A percentile compares a stretch with the other conserved stretches of the same genome.
Conservation (phyloP, 2,797 vertebrate species). For the Borostomias antarcticus region DNA sequence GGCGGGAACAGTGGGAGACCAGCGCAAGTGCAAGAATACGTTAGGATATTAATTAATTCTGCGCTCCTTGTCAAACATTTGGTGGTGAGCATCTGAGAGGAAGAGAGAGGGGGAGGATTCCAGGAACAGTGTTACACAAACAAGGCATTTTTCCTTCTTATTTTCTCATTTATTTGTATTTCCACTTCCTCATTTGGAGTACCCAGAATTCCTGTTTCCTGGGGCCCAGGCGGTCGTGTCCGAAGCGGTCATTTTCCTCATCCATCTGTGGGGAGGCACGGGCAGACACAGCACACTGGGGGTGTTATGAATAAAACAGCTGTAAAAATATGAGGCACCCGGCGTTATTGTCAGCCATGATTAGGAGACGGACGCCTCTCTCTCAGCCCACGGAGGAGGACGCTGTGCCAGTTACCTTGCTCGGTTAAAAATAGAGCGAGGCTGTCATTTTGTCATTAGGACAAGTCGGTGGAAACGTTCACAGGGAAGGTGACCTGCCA, state of each 20-base stretch:
- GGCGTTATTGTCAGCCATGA: conserved; percentile 9
- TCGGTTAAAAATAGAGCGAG: no score
- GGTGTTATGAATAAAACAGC: conserved; percentile 1
- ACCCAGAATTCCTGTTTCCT: conserved; percentile 4
- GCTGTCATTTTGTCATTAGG: no score
- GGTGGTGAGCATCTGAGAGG: conserved; percentile 13
- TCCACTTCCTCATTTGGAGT: conserved; percentile 4
- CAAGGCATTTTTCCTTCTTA: background rate
- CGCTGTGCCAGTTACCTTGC: background rate
- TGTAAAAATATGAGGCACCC: conserved; percentile 17
- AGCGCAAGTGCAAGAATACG: conserved; percentile 47
- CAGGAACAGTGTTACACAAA: background rate
- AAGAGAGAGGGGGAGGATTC: background rate
- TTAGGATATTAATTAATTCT: conserved; percentile 69
- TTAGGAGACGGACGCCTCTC: background rate
- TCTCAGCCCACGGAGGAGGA: no score
- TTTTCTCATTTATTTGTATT: conserved; percentile 8
- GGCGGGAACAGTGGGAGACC: conserved; percentile 53
- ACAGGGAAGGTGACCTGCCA: no score
- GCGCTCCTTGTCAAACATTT: conserved; percentile 30
- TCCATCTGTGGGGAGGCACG: background rate
- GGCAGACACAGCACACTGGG: background rate
- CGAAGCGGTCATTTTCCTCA: background rate
- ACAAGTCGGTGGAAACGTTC: no score
- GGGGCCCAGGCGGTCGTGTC: background rate